Conservation (phyloP, 1,140 invertebrate species). For the Laupala kohalensis region DNA sequence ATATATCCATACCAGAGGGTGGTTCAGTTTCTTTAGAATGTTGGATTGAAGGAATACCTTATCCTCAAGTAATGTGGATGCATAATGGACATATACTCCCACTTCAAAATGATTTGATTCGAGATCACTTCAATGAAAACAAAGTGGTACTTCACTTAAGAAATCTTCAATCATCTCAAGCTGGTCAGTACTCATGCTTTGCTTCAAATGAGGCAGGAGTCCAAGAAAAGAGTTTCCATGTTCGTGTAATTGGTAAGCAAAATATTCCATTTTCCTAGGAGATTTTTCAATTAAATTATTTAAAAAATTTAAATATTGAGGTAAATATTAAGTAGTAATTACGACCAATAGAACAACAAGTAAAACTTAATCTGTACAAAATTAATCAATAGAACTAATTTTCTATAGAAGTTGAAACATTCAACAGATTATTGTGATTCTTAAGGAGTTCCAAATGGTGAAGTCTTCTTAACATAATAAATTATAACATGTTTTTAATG, state of each 20-base stretch:
- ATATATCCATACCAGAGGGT: conserved; percentile 11
- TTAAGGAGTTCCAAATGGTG: no score
- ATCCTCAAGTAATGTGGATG: conserved; percentile 16
- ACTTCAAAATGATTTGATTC: background rate
- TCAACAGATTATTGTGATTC: no score
- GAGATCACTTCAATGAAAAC: background rate
- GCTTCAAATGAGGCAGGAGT: conserved; percentile 22
- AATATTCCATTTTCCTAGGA: no score
- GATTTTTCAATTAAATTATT: no score
- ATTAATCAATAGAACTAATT: no score
- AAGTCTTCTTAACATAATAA: no score
- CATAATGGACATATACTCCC: conserved; percentile 17
- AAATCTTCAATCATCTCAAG: conserved; percentile 1
- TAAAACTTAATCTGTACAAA: no score
- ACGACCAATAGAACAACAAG: no score
- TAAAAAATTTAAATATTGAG: no score
- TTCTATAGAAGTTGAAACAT: no score
- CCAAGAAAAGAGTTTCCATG: conserved; percentile 18
- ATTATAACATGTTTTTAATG: no score
- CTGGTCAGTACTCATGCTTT: conserved; percentile 22
- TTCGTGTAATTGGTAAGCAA: conserved; percentile 19
- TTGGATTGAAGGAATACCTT: conserved; percentile 10
- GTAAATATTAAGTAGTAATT: no score
- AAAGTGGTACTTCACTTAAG: background rate
- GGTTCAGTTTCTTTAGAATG: conserved; percentile 10